Percentiles rank a stretch among this genome's conserved stretches.
Conservation (phyloP, 2,888 invertebrate species). For the Chironomus riparius region DNA sequence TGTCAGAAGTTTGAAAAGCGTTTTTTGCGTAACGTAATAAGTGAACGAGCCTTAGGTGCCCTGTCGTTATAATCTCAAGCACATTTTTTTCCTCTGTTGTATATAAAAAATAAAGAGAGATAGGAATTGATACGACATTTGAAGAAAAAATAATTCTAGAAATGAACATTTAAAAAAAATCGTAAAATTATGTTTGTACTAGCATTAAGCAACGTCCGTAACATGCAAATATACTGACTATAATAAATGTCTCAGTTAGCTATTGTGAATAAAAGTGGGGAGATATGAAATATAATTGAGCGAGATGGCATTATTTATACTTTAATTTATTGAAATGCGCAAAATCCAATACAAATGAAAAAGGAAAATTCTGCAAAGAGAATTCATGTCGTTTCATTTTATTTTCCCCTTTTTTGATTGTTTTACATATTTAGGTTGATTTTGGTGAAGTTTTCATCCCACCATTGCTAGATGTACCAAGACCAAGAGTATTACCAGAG, state of each 20-base stretch:
- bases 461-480: conserved; percentile 64
- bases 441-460: conserved; percentile 80
- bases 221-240: neutral
- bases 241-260: neutral
- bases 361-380: neutral
- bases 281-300: neutral
- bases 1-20: too few relatives aligned
- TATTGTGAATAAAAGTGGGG: neutral
- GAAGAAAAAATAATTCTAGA: neutral
- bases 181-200: too few relatives aligned
- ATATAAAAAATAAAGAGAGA: neutral
- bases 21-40: too few relatives aligned
- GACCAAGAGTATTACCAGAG: conserved; percentile 71
- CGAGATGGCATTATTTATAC: conserved; percentile 6
- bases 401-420: conserved; percentile 30
- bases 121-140: neutral
- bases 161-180: neutral
- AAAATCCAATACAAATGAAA: neutral
- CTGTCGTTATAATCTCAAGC: neutral
- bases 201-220: neutral
- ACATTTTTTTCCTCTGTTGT: neutral
- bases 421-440: conserved; percentile 57
- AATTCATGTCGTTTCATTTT: conserved; percentile 27
- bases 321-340: neutral
- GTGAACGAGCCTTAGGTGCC: neutral